These are phyloP conservation scores for Cheilosia pagana DNA, from an alignment of 2,888 invertebrate species.

Conservation along the genomic window DNA sequence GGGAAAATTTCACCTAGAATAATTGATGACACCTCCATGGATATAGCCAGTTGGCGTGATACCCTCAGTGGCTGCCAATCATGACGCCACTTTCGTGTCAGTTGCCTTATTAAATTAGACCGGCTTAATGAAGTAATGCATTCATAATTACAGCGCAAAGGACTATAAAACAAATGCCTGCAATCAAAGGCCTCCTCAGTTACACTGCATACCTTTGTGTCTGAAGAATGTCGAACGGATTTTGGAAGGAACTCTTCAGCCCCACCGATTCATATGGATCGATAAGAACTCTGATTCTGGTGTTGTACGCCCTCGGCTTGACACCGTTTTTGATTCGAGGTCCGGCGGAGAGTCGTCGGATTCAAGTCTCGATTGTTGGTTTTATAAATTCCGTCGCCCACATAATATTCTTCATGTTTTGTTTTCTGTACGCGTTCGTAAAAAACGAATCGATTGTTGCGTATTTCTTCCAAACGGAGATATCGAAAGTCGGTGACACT, in stretches of 20 bases:
- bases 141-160: constrained; percentile 16
- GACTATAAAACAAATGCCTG: constrained; percentile 46
- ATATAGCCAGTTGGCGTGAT: constrained; percentile 24
- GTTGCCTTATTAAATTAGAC: constrained; percentile 39
- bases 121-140: constrained; percentile 34
- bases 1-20: constrained; percentile 34
- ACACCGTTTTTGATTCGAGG: constrained; percentile 80
- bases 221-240: constrained; percentile 42
- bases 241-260: constrained; percentile 77
- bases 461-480: constrained; percentile 82
- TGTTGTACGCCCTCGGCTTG: constrained; percentile 80
- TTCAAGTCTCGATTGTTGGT: constrained; percentile 78
- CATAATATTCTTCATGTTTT: constrained; percentile 80
- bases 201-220: not conserved
- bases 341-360: constrained; percentile 73
- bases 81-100: constrained; percentile 10
- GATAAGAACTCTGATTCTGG: constrained; percentile 79
- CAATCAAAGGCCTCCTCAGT: constrained; percentile 26
- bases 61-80: constrained; percentile 27
- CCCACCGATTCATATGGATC: constrained; percentile 82
- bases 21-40: constrained; percentile 31
- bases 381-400: constrained; percentile 79
- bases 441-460: constrained; percentile 81
- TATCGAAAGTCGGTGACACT: constrained; percentile 81
- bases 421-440: constrained; percentile 79